Evolutionary conservation across 2,113 vertebrate genomes (phyloP).

Genomic region (Engystomops pustulosus): DNA sequence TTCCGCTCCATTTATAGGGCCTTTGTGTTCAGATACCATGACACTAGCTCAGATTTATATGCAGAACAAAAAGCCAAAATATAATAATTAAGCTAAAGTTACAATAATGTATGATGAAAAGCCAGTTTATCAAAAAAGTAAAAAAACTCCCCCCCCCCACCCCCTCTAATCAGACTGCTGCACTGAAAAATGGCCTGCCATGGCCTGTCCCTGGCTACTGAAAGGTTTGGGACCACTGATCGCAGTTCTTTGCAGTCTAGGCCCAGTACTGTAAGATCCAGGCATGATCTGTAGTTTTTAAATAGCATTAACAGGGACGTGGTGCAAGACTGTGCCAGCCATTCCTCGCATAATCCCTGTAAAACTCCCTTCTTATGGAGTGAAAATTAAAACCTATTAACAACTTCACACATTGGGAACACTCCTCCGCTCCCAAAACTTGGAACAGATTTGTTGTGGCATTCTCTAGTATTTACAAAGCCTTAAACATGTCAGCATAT

Average conservation of each 20-base stretch:
- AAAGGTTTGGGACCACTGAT: too few relatives aligned
- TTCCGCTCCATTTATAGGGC: background rate
- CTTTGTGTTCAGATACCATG: background rate
- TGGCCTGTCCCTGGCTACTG: too few relatives aligned
- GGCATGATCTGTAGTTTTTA: background rate
- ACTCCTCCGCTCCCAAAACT: background rate
- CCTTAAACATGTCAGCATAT: background rate
- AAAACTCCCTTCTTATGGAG: background rate
- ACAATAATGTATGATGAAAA: too few relatives aligned
- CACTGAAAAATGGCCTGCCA: too few relatives aligned
- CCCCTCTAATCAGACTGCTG: too few relatives aligned
- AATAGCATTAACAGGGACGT: background rate
- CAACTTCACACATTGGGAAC: conserved; percentile 21
- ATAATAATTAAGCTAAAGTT: too few relatives aligned
- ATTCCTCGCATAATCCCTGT: background rate
- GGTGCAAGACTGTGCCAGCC: background rate
- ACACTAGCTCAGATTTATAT: background rate
- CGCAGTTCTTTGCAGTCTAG: background rate
- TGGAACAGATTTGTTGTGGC: background rate
- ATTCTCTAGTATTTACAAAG: background rate
- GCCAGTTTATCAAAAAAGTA: too few relatives aligned
- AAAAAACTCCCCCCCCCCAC: too few relatives aligned
- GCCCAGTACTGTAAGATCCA: background rate
- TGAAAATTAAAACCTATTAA: background rate
- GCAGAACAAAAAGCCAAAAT: background rate